Base-by-base conservation (phyloP, 2,113 vertebrate genomes). In the Pan troglodytes region DNA sequence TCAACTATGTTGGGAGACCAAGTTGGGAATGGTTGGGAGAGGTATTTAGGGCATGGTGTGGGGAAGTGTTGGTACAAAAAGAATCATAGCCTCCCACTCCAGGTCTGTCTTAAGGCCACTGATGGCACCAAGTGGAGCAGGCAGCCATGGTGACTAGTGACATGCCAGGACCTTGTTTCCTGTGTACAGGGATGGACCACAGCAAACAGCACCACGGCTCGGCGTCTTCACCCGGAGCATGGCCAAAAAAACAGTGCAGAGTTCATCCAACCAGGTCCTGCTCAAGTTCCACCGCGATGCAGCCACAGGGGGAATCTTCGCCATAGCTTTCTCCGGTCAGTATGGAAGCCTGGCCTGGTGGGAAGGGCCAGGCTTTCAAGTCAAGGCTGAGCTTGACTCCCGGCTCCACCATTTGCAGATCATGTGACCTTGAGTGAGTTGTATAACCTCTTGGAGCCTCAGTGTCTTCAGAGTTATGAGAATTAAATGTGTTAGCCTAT, bases 251-350 rank as follows among this genome's bases (percentile, higher is more conserved):
- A 99, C 99, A 0, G 98, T 99, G 13, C 99, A 99, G 81, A 99
- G 99, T 98, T 99, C 99, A 8, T 99, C 99, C 97, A 99, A 99
- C 97, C 99, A 99, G 98, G 99, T 99, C 92, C 99, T 99, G 97
- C 98, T 99, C 96, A 99, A 99, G 40, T 99, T 99, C 98, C 99
- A 99, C 97, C 99, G 99, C 1, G 99, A 99, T 35, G 98, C 98
- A 0, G 99, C 98, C 99, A 99, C 23, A 98, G 98, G 99, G 0
- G 99, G 99, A 23, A 98, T 99, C 86, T 99, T 99, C 89, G 99
- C 98, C 88, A 98, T 99, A 67, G 95, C 97, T 96, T 99, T 99
- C 98, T 99, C 99, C 0, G 99, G 99, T 99, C 96, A 95, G 99
- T 98, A 38, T 40, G 1, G 55, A 16, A 70, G 72, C 32, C 61